Evolutionary conservation across 2,113 vertebrate species (phyloP), one percentile per base, ranked within the genome.

Genomic region (Thinocorus orbignyianus): DNA sequence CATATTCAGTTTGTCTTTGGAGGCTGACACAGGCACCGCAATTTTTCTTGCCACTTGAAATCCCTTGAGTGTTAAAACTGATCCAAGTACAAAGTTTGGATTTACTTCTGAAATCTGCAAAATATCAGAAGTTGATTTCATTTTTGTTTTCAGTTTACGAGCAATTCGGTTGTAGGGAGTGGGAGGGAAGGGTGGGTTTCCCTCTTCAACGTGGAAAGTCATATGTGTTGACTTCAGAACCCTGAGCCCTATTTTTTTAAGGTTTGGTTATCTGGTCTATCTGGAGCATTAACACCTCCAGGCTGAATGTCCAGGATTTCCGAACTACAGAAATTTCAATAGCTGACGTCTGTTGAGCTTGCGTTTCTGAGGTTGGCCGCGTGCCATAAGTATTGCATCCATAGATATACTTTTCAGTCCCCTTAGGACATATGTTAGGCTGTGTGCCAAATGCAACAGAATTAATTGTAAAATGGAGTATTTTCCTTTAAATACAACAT

Each of bases 241-340:
- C 30, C 10, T 13, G 13, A 82, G 58, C 24, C 8, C 17, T 77
- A 0, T 41, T 62, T 65, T 84, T 78, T 35, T 11, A 13, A 46
- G 33, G 16, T 88, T 51, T 89, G 42, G 9, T 95, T 95, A 86
- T 93, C 83, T 83, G 39, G 2, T 88, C 9, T 69, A 74, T 94
- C 86, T 90, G 68, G n/a, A 87, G 51, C 71, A 90, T 93, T 87
- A 78, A 58, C 58, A 82, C 70, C 10, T 95, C 48, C 52, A 60
- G 46, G 35, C 68, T 82, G 77, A 91, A 89, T 84, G 74, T 82
- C 77, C 77, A 81, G 92, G 80, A 95, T 96, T 96, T 96, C 88
- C 25, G 4, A 89, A 66, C 57, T 93, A n/a, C 51, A 76, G 78
- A 79, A 68, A 70, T 86, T 88, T 95, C 87, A 88, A 74, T 86